Evolutionary conservation across 1,140 invertebrate species (phyloP).

Genomic region (Heliothis virescens): DNA sequence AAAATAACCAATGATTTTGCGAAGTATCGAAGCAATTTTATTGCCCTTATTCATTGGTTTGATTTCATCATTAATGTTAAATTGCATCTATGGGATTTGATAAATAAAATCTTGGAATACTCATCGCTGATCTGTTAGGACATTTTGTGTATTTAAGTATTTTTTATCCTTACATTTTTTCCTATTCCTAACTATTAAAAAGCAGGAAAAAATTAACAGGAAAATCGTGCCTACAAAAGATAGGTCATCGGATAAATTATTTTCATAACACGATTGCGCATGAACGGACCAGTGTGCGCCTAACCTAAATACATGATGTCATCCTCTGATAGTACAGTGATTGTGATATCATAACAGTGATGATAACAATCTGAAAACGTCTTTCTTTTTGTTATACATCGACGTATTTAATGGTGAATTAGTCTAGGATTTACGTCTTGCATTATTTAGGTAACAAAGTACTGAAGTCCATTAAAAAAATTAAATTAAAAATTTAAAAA

Average conservation of each 20-base stretch:
- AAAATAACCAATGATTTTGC: conserved; percentile 22
- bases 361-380: conserved; percentile 42
- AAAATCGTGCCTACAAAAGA: background rate
- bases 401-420: background rate
- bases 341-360: conserved; percentile 40
- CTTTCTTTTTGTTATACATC: background rate
- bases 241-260: background rate
- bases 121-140: too few species aligned
- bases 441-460: too few species aligned
- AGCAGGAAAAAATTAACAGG: background rate
- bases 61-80: conserved; percentile 13
- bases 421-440: too few species aligned
- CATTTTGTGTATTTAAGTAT: too few species aligned
- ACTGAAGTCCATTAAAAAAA: too few species aligned
- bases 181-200: background rate
- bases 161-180: background rate
- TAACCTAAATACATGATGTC: conserved; percentile 41
- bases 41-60: background rate
- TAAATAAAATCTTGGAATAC: too few species aligned
- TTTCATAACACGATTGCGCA: conserved; percentile 18
- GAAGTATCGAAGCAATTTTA: conserved; percentile 1
- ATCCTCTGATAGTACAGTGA: conserved; percentile 43
- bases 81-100: background rate
- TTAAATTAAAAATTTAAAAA: too few species aligned
- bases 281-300: background rate